A percentile compares a stretch with the other conserved stretches of the same genome.
These are phyloP conservation scores for Aphelinus atriplicis DNA, from an alignment of 1,140 invertebrate genomes.

Conservation along the genomic window DNA sequence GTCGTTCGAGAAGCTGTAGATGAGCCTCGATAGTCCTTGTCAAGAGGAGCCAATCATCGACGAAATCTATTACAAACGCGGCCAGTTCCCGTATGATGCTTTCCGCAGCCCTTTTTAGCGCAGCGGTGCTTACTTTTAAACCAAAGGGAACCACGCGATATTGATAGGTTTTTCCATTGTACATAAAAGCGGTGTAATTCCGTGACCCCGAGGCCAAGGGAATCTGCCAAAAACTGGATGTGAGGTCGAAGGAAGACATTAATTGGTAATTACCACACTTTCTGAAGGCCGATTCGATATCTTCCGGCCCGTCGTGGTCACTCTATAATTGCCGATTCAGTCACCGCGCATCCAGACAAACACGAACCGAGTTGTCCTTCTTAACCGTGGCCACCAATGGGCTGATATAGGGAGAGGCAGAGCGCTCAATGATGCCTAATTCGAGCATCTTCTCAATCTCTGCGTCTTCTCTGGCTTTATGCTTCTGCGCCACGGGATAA, in stretches of 20 bases:
- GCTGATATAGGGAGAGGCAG: background rate
- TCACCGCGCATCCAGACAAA: constrained; percentile 14
- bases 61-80: background rate
- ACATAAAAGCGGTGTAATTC: background rate
- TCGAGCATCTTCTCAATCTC: constrained; percentile 7
- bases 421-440: constrained; percentile 1
- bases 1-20: too few relatives aligned
- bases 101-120: constrained; percentile 5
- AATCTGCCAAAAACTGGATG: background rate
- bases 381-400: constrained; percentile 1
- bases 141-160: constrained; percentile 28
- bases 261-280: background rate
- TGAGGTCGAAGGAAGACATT: background rate
- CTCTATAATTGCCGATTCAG: background rate
- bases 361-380: background rate
- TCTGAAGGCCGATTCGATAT: background rate
- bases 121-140: constrained; percentile 19
- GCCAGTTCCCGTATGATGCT: background rate
- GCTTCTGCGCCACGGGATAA: too few relatives aligned
- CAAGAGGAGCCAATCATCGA: constrained; percentile 1
- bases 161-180: background rate
- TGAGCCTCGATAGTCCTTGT: too few relatives aligned
- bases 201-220: background rate
- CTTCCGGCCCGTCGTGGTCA: background rate
- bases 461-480: too few relatives aligned